A percentile compares a stretch with the other conserved stretches of the same genome.
These are phyloP conservation scores for Drosophila malerkotliana DNA, from an alignment of 1,140 invertebrate genomes.

Conservation along the genomic window DNA sequence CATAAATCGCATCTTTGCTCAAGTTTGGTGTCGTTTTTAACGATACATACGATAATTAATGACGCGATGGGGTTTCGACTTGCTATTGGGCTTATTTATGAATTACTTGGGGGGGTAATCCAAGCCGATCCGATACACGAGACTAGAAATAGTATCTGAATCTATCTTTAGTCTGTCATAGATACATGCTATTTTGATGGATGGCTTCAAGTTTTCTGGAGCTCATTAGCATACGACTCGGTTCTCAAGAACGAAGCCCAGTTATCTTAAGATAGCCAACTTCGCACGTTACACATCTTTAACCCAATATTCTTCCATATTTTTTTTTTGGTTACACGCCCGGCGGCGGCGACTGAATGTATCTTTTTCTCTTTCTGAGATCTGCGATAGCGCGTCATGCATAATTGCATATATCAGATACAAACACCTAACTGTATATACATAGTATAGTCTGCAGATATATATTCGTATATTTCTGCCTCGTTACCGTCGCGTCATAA, in stretches of 20 bases:
- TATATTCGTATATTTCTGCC: slow-evolving; percentile 33
- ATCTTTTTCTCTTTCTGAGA: slow-evolving; percentile 41
- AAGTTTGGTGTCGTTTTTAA: slow-evolving; percentile 14
- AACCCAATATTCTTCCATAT: slow-evolving; percentile 44
- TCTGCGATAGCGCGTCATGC: slow-evolving; percentile 59
- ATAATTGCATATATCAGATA: slow-evolving; percentile 78
- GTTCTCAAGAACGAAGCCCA: slow-evolving; percentile 3
- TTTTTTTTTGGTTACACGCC: slow-evolving; percentile 27
- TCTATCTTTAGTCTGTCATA: neutral
- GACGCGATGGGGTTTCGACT: slow-evolving; percentile 3
- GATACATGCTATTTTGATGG: neutral
- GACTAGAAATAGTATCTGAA: neutral
- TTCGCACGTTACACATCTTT: slow-evolving; percentile 61
- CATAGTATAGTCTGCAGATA: slow-evolving; percentile 3
- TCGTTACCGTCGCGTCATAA: slow-evolving; percentile 65
- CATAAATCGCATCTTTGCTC: slow-evolving; percentile 4
- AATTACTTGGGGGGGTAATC: neutral
- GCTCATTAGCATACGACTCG: slow-evolving; percentile 3
- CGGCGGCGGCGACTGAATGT: slow-evolving; percentile 11
- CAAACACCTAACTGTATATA: slow-evolving; percentile 72
- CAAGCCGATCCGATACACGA: neutral
- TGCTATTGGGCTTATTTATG: slow-evolving; percentile 11
- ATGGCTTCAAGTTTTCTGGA: slow-evolving; percentile 1
- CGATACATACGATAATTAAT: slow-evolving; percentile 33
- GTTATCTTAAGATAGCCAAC: slow-evolving; percentile 16